Base-by-base conservation (phyloP, 1,140 invertebrate species). In the Diprion similis region DNA sequence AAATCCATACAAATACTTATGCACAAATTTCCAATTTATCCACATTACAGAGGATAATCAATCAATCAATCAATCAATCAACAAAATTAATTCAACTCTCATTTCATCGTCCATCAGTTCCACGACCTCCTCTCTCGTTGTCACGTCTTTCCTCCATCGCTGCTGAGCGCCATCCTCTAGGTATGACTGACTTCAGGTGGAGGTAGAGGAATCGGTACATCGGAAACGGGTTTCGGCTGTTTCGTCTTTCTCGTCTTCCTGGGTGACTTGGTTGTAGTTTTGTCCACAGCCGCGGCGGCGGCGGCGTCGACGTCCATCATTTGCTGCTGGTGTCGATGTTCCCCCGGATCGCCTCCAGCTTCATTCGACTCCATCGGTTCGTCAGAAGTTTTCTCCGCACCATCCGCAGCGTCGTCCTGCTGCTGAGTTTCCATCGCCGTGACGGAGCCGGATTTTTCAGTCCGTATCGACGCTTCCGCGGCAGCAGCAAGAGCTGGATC, bases 401-500 rank as follows among this genome's bases (percentile, higher is more conserved):
- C 83, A 48, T 75, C 73, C 66, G 80, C 83, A 71, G 83, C 84
- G 46, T 82, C 83, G 68, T 70, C 71, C 24, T 37, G 24, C 8
- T 51, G 75, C 51, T 82, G 82, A 8, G 77, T 70, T 45, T 59
- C 46, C 51, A 19, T 18, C 45, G 77, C 68, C 11, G 71, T 69
- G 15, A 71, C 73, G 46, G 79, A 84, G 19, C 91, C 90, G 70
- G 89, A 90, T 69, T 91, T 89, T 18, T 91, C 91, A 84, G 92
- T 92, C 24, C 6, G 24, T 37, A 37, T 37, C 24, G 6, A 37
- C 59, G 90, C 89, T 45, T 13, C 46, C 37, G 66, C 10, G 19
- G 67, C 48, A 17, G 47, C 64, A 68, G 18, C 71, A 10, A n/a
- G n/a, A 46, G 45, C n/a, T 19, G 19, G 37, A 15, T 51, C 13